Evolutionary conservation across 2,888 invertebrate genomes (phyloP).

Genomic region (Ellobium chinense): DNA sequence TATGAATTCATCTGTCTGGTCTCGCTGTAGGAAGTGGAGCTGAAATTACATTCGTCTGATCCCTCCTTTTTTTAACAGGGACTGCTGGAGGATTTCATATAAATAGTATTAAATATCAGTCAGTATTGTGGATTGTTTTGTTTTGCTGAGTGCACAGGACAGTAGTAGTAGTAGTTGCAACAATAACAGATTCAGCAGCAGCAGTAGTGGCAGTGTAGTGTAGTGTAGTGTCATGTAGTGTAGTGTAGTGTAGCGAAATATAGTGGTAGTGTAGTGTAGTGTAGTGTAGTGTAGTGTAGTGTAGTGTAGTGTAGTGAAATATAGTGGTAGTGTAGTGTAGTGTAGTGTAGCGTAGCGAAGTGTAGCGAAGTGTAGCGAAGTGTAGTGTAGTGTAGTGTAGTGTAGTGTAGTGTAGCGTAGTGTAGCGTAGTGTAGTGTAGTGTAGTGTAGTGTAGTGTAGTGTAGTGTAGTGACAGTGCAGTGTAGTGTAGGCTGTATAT

Average conservation of each 20-base stretch:
- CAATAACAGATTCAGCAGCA: too few species aligned
- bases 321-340: constrained; percentile 8
- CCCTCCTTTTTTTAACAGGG: too few species aligned
- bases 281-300: neutral
- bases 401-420: neutral
- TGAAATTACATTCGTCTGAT: too few species aligned
- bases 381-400: neutral
- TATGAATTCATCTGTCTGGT: too few species aligned
- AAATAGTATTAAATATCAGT: too few species aligned
- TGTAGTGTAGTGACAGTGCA: constrained; percentile 16
- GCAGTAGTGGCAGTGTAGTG: neutral
- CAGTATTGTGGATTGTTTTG: too few species aligned
- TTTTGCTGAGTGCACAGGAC: too few species aligned
- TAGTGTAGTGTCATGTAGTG: neutral
- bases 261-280: too few species aligned
- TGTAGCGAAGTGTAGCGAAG: neutral
- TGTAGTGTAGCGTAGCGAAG: neutral
- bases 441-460: constrained; percentile 1
- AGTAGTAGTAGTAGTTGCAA: too few species aligned
- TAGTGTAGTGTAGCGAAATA: neutral
- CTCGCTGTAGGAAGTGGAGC: too few species aligned
- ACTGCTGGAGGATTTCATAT: too few species aligned
- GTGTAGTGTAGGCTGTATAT: constrained; percentile 25
- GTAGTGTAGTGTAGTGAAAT: constrained; percentile 13
- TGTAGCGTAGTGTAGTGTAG: constrained; percentile 17